Base-by-base conservation (phyloP, 2,888 invertebrate genomes). In the Exocentrus adspersus region DNA sequence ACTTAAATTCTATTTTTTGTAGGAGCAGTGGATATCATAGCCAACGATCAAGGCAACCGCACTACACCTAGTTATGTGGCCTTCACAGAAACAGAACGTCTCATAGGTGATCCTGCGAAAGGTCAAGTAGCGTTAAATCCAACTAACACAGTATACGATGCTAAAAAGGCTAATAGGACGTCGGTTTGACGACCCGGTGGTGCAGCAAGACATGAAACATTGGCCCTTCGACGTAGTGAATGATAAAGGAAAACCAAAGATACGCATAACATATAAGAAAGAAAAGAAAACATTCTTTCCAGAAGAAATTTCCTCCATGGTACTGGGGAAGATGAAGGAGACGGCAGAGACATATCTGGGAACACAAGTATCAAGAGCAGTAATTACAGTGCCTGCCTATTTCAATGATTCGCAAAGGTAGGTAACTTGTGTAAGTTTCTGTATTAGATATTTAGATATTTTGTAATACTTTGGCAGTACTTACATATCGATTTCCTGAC, bases 11-110 rank as follows among this genome's bases (percentile, higher is more conserved):
- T 19, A 56, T 43, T 16, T 56, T 32, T 20, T 53, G 2, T 16
- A 68, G 73, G 72, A 10, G 51, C 64, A 6, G 92, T 93, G 73
- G 93, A 93, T 79, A 92, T 93, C 71, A 93, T 94, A 78, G 92
- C 94, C 62, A 95, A 95, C 79, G 93, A 94, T 80, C 93, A 94
- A 83, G 94, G 94, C 67, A 94, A 94, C 82, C 85, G 94, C 54
- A 94, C 93, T 7, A 95, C 94, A 52, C 94, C 94, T 48, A 92
- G 92, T 69, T 95, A 93, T 82, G 94, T 94, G 52, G 93, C 93
- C 3, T 95, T 94, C 81, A 93, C 92, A 19, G 93, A 94, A 72
- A 89, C 88, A 1, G 93, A 94, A 81, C 85, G 94, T 48, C 84
- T 94, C 41, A 91, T 94, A 73, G 94, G 94, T 41, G 94, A 94